Evolutionary conservation across 1,140 invertebrate genomes (phyloP), one percentile per base, ranked within the genome.

Genomic region (Magallana angulata): DNA sequence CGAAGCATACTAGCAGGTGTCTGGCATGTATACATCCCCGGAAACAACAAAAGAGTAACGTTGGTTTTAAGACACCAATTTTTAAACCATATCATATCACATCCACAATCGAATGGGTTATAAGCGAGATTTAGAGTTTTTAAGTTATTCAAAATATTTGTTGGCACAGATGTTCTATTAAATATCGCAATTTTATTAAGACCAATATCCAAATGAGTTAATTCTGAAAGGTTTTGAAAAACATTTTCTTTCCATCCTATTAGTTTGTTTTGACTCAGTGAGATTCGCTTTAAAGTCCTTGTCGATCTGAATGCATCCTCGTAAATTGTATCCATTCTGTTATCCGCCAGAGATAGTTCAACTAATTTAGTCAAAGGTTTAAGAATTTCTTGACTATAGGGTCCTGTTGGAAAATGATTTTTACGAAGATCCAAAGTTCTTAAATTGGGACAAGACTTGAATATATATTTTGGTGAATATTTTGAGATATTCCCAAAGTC

Each of bases 341-440:
- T 82, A 14, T n/a, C n/a, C 18, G n/a, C 11, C 6, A 85, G 30
- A 9, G 16, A 18, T 12, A 85, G 36, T 12, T 16, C 7, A 11
- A 8, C 16, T 56, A 85, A 64, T 56, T 85, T 71, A 9, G 11
- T 14, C 24, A 85, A 24, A 18, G 84, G 84, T 3, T 68, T 48
- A 7, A 85, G 24, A 24, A 85, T 5, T 60, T n/a, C 18, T 16
- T 57, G 36, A 8, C 24, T 36, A 71, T 48, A 48, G 8, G n/a
- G 7, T n/a, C 64, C 64, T 85, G 59, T 62, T 9, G 60, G 62
- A 68, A 85, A 57, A 57, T 57, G 59, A 56, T 85, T 85, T 64
- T 56, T n/a, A 64, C 12, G 68, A 3, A 85, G 48, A 16, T 85
- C 18, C 7, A 85, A 16, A 7, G 30, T 57, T 36, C 7, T 68